These are phyloP conservation scores for Aphyosemion australe DNA, from an alignment of 2,113 vertebrate species.

Conservation along the genomic window DNA sequence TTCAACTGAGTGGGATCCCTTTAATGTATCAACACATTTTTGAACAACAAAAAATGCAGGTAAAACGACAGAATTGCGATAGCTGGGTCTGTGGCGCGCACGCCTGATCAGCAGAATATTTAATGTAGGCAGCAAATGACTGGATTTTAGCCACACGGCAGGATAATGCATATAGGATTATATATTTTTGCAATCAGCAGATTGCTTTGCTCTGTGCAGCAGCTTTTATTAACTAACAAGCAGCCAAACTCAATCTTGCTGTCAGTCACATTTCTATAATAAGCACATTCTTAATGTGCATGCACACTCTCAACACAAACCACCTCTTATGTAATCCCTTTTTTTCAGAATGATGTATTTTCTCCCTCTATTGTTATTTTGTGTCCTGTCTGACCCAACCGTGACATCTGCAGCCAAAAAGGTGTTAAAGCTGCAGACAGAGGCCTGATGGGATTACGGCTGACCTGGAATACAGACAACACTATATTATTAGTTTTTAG, in stretches of 20 bases:
- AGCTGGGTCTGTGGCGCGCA: not conserved
- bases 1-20: too few species aligned
- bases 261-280: not conserved
- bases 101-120: conserved; percentile 1
- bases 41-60: not conserved
- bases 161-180: not conserved
- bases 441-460: conserved; percentile 7
- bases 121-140: not conserved
- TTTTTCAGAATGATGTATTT: not conserved
- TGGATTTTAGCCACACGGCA: not conserved
- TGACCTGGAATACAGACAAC: conserved; percentile 16
- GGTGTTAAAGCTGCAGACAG: conserved; percentile 7
- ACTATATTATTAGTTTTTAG: conserved; percentile 6
- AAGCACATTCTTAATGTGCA: not conserved
- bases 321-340: not conserved
- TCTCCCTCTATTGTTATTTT: not conserved
- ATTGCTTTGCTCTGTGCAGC: not conserved
- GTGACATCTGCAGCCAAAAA: conserved; percentile 36
- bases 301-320: not conserved
- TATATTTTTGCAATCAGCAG: not conserved
- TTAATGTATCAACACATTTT: too few species aligned
- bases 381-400: conserved; percentile 25
- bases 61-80: not conserved
- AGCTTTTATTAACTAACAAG: not conserved
- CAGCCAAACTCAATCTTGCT: not conserved